phyloP scores from a whole-genome alignment of 1,140 invertebrate species.

The Bursaphelenchus mucronatus region DNA sequence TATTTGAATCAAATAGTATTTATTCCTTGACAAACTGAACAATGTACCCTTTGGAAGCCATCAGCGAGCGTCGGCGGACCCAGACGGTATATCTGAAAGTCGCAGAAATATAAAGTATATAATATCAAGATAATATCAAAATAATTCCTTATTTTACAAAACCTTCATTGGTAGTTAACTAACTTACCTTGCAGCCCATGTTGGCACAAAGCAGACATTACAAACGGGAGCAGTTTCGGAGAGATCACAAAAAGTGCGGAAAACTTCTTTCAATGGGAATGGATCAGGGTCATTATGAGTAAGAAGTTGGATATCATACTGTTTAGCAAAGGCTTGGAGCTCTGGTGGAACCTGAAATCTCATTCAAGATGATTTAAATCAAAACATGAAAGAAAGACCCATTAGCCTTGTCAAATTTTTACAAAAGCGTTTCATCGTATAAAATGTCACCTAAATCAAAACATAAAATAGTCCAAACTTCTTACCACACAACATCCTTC shows the following conservation, averaged over 20 bases:
- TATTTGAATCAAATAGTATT: too few species aligned
- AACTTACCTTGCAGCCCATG: conserved; percentile 46
- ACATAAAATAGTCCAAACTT: conserved; percentile 11
- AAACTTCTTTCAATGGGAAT: conserved; percentile 54
- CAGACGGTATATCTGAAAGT: conserved; percentile 45
- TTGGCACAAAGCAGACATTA: conserved; percentile 29
- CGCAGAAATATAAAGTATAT: conserved; percentile 26
- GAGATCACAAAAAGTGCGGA: conserved; percentile 32
- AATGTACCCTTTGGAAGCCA: conserved; percentile 47
- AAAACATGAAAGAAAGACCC: not conserved
- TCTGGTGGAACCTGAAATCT: conserved; percentile 72
- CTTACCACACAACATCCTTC: conserved; percentile 79
- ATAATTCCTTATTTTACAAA: not conserved
- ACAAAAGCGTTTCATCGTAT: too few species aligned
- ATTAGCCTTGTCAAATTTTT: conserved; percentile 8
- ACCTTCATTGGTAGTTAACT: not conserved
- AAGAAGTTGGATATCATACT: conserved; percentile 82
- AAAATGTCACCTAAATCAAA: not conserved
- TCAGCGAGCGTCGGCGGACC: conserved; percentile 49
- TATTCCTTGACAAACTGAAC: conserved; percentile 36
- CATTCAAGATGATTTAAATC: conserved; percentile 5
- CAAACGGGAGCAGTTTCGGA: conserved; percentile 21
- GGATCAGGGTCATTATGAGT: conserved; percentile 82
- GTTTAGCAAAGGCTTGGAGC: conserved; percentile 80
- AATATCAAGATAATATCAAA: conserved; percentile 30